Evolutionary conservation across 2,797 vertebrate species (phyloP).

Genomic region (Gila robusta): DNA sequence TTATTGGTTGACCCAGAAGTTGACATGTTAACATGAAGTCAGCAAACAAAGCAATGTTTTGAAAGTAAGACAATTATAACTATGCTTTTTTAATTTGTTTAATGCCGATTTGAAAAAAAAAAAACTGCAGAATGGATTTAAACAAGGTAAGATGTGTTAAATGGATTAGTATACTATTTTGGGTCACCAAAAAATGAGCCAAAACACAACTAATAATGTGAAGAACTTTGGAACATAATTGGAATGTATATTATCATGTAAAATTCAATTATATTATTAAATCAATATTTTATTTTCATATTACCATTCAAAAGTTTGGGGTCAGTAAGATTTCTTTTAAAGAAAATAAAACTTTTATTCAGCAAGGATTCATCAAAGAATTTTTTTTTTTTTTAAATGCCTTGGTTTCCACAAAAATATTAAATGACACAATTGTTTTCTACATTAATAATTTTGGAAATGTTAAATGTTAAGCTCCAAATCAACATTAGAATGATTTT

Average conservation of each 20-base stretch:
- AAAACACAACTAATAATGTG: not conserved
- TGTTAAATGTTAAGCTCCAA: not conserved
- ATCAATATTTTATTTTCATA: too few relatives aligned
- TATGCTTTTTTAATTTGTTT: not conserved
- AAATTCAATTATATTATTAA: not conserved
- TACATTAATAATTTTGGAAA: not conserved
- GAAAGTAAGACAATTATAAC: not conserved
- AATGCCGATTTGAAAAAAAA: not conserved
- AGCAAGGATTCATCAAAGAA: not conserved
- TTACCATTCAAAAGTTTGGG: not conserved
- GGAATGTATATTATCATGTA: not conserved
- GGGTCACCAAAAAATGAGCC: not conserved
- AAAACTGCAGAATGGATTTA: not conserved
- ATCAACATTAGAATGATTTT: slow-evolving; percentile 1
- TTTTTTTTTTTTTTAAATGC: too few relatives aligned
- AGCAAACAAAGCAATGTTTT: not conserved
- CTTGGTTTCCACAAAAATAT: not conserved
- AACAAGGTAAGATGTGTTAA: not conserved
- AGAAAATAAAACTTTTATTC: not conserved
- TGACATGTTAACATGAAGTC: not conserved
- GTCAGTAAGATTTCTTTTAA: not conserved
- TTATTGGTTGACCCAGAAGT: not conserved
- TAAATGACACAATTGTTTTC: not conserved
- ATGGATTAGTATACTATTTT: not conserved
- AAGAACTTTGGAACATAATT: not conserved